Conservation (phyloP, 2,113 vertebrate genomes). For the Himantopus leucocephalus region DNA sequence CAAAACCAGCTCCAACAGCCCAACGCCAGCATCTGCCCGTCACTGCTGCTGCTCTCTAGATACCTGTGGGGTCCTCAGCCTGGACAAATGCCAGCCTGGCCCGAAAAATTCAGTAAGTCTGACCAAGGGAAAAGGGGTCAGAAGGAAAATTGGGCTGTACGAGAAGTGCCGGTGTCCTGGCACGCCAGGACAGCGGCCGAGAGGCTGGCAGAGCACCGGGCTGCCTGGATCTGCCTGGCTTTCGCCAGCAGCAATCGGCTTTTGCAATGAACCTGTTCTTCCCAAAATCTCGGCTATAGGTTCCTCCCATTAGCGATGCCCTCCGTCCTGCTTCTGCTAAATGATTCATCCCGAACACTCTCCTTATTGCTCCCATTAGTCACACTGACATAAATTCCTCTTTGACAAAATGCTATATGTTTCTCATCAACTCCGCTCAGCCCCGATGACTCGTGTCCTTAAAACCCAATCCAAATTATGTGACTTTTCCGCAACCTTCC, state of each 20-base stretch:
- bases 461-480: background rate
- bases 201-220: background rate
- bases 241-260: accelerated
- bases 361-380: background rate
- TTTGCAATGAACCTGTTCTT: background rate
- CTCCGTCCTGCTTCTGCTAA: background rate
- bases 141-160: background rate
- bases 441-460: background rate
- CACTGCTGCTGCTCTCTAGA: background rate
- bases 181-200: accelerated
- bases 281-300: background rate
- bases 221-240: background rate
- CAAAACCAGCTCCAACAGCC: background rate
- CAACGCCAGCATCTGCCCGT: background rate
- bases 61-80: background rate
- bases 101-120: background rate
- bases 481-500: background rate
- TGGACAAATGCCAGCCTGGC: background rate
- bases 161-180: background rate
- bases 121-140: background rate
- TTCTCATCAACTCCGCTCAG: background rate
- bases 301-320: background rate
- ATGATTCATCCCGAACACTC: background rate
- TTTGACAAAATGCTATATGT: background rate
- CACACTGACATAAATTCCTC: background rate